These are phyloP conservation scores for Pipistrellus nathusii DNA, from an alignment of 2,797 vertebrate species.

Conservation along the genomic window DNA sequence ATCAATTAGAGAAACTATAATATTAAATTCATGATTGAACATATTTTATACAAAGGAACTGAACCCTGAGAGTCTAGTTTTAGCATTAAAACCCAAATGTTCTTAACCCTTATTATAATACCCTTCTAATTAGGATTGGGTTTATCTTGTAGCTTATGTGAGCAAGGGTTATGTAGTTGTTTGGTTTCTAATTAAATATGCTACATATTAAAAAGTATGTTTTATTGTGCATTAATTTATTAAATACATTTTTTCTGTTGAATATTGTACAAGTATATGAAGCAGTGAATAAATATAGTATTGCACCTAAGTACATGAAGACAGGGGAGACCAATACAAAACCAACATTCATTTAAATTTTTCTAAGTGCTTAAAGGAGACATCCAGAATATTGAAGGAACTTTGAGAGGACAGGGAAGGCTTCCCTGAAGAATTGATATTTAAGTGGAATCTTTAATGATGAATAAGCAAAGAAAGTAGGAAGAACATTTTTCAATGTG, in stretches of 20 bases:
- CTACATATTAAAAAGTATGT: background rate
- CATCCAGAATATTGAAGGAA: slow-evolving; percentile 49
- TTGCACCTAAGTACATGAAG: background rate
- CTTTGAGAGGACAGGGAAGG: slow-evolving; percentile 8
- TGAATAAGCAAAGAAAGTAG: slow-evolving; percentile 26
- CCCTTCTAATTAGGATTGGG: slow-evolving; percentile 20
- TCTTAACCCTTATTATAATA: slow-evolving; percentile 5
- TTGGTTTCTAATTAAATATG: slow-evolving; percentile 29
- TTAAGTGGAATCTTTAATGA: slow-evolving; percentile 40
- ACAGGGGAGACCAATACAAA: slow-evolving; percentile 1
- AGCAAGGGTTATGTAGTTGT: background rate
- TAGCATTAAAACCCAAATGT: background rate
- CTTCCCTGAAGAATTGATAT: slow-evolving; percentile 53
- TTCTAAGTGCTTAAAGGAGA: slow-evolving; percentile 34
- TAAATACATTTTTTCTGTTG: background rate
- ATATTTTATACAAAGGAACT: slow-evolving; percentile 57
- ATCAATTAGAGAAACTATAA: slow-evolving; percentile 30
- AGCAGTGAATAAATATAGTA: background rate
- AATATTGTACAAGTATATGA: background rate
- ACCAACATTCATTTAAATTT: slow-evolving; percentile 60
- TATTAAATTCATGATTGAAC: slow-evolving; percentile 44
- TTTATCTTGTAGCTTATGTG: slow-evolving; percentile 35
- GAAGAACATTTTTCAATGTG: slow-evolving; percentile 38
- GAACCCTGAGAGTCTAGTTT: slow-evolving; percentile 12
- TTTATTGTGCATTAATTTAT: slow-evolving; percentile 7